A percentile compares a stretch with the other conserved stretches of the same genome.
Evolutionary conservation across 2,888 invertebrate genomes (phyloP).

Genomic region (Epirrhoe tristata): DNA sequence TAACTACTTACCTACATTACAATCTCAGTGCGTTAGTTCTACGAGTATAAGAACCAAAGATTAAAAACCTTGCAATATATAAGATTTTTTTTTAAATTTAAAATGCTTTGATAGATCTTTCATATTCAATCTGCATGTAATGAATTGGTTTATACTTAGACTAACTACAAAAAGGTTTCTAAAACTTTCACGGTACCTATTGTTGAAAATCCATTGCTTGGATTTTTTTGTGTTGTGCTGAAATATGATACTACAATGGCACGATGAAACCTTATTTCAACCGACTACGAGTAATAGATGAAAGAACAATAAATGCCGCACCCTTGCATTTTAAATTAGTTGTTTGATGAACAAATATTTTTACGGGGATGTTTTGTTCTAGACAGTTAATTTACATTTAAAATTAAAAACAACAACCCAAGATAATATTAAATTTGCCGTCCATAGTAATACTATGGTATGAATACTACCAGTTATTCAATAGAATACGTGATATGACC

Average conservation of each 20-base stretch:
- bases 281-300: constrained; percentile 11
- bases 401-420: neutral
- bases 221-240: constrained; percentile 25
- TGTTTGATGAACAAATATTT: constrained; percentile 8
- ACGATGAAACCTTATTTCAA: constrained; percentile 12
- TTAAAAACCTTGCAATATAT: neutral
- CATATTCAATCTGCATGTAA: neutral
- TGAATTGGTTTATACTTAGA: neutral
- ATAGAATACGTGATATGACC: too few relatives aligned
- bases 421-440: neutral
- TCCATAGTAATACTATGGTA: neutral
- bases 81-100: neutral
- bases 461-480: neutral
- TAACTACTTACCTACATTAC: neutral
- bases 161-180: neutral
- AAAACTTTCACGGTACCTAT: neutral
- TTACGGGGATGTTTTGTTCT: neutral
- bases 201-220: constrained; percentile 14
- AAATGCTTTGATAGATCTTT: neutral
- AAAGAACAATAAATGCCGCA: constrained; percentile 24
- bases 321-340: constrained; percentile 20
- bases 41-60: neutral
- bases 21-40: too few relatives aligned
- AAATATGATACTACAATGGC: neutral
- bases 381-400: neutral